Base-by-base conservation (phyloP, 2,113 vertebrate species). In the Propithecus coquereli region DNA sequence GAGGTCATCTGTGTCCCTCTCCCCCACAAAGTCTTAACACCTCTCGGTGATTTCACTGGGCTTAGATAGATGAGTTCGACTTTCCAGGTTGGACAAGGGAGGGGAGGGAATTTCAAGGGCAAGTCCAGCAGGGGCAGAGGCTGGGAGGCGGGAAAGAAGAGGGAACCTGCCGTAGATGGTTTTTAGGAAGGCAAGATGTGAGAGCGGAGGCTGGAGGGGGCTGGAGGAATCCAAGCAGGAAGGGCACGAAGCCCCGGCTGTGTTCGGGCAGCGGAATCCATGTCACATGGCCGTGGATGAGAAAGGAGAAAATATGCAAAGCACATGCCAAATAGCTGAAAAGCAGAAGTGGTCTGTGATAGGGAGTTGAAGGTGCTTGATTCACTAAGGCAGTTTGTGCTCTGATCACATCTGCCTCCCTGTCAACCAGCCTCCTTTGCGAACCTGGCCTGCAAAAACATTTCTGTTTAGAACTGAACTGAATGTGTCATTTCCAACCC, bases 231-330 rank as follows among this genome's bases (percentile, higher is more conserved):
- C 52, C 81, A n/a, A 20, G 76, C 37, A 34, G 70, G 43, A 83
- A 82, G 40, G 70, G 32, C 25, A 76, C 23, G 1, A 25, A 0
- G 50, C 43, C 50, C 32, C 2, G n/a, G 22, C n/a, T 25, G 43
- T 8, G 47, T 47, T 11, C 47, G 59, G 11, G n/a, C 8, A 34
- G 25, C 8, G 10, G 37, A 61, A 25, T 87, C 37, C 76, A 47
- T 6, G 27, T 3, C 25, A 14, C 54, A 52, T 79, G 76, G 10
- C 32, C 61, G 27, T 20, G 50, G 74, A 8, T 14, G 34, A 59
- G 85, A 50, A 79, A 70, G 11, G 52, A 32, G 43, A 20, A 5
- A 30, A 23, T 40, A 96, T 93, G 90, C 73, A 97, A 97, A 97
- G 34, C 43, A 97, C 45, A 92, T 92, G 87, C 45, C 96, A 81